These are phyloP conservation scores for Cybosia mesomella DNA, from an alignment of 2,888 invertebrate genomes.

Conservation along the genomic window DNA sequence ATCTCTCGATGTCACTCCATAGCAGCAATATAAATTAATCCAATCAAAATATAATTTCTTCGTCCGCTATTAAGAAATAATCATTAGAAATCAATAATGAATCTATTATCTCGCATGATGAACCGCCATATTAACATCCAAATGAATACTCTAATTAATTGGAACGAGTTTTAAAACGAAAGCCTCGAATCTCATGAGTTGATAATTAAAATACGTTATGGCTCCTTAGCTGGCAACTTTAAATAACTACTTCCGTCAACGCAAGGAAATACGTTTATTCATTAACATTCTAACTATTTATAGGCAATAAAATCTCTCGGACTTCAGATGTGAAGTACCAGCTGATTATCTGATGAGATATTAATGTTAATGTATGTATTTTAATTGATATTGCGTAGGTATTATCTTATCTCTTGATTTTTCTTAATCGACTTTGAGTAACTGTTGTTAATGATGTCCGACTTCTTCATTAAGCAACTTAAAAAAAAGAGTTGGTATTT, in stretches of 20 bases:
- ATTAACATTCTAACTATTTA: slow-evolving; percentile 38
- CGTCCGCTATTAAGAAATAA: slow-evolving; percentile 2
- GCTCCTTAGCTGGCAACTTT: slow-evolving; percentile 32
- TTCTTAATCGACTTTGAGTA: slow-evolving; percentile 4
- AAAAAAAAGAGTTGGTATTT: background rate
- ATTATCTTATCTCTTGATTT: slow-evolving; percentile 2
- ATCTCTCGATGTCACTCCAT: background rate
- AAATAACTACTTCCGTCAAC: slow-evolving; percentile 38
- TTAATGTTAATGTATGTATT: slow-evolving; percentile 32
- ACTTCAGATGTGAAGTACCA: slow-evolving; percentile 19
- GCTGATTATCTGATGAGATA: slow-evolving; percentile 31
- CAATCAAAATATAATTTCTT: slow-evolving; percentile 4
- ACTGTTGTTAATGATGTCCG: slow-evolving; percentile 2
- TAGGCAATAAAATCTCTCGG: slow-evolving; percentile 37
- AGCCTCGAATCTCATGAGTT: slow-evolving; percentile 31
- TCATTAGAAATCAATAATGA: background rate
- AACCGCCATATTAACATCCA: slow-evolving; percentile 13
- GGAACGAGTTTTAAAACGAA: slow-evolving; percentile 37
- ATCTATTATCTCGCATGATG: slow-evolving; percentile 6
- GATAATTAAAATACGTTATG: slow-evolving; percentile 27
- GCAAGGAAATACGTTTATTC: slow-evolving; percentile 35
- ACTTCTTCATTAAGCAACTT: background rate
- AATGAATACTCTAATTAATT: slow-evolving; percentile 25
- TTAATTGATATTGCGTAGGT: slow-evolving; percentile 19
- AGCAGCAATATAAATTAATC: background rate